Percentiles rank a stretch among this genome's conserved stretches.
phyloP scores from a whole-genome alignment of 1,140 invertebrate genomes.

The Lucilia sericata region DNA sequence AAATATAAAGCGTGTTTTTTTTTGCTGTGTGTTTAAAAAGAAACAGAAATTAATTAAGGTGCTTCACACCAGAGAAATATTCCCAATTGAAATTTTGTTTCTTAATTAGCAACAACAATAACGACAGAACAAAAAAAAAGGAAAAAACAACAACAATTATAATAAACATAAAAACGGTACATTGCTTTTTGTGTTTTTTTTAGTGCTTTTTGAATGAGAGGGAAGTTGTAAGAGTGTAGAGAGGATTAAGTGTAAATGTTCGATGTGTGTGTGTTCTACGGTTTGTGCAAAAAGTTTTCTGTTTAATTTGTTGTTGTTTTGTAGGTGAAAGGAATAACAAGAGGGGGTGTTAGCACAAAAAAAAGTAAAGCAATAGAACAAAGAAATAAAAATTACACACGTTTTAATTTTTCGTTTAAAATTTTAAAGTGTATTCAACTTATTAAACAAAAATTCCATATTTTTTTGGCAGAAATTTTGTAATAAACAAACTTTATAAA shows the following conservation, averaged over 20 bases:
- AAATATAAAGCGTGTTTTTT: background rate
- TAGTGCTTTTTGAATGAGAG: background rate
- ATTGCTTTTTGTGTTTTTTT: background rate
- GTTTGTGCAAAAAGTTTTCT: conserved; percentile 4
- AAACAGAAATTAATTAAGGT: conserved; percentile 26
- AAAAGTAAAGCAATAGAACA: background rate
- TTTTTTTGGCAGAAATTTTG: conserved; percentile 22
- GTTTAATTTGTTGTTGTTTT: background rate
- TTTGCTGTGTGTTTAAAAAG: background rate
- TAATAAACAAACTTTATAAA: background rate
- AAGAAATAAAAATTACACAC: conserved; percentile 27
- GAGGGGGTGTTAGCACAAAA: background rate
- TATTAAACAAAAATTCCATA: conserved; percentile 31
- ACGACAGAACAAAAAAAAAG: background rate
- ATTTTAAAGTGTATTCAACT: background rate
- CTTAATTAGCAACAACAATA: conserved; percentile 28
- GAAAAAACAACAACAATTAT: background rate
- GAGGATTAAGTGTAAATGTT: background rate
- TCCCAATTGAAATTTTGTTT: conserved; percentile 1
- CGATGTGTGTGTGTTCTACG: background rate
- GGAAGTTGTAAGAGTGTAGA: background rate
- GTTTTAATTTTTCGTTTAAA: background rate
- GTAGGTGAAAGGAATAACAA: background rate
- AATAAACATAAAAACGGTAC: conserved; percentile 5
- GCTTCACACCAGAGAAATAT: background rate